Conservation (phyloP, 2,888 invertebrate species). For the Parnassius glacialis region DNA sequence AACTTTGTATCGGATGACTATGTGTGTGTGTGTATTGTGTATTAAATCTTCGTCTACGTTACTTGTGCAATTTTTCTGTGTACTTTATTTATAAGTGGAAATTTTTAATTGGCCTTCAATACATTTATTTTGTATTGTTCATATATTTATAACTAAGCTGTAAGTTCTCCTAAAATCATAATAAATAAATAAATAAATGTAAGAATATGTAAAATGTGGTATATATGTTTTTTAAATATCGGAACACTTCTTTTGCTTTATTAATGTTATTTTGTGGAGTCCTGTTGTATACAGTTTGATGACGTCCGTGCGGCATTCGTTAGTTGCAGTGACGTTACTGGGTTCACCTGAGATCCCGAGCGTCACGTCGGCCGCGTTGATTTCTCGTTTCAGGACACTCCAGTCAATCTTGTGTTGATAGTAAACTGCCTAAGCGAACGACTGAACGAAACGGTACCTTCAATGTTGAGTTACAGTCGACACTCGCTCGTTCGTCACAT, state of each 20-base stretch:
- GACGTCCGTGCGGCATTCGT: constrained; percentile 4
- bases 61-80: too few relatives aligned
- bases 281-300: constrained; percentile 1
- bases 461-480: constrained; percentile 2
- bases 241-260: neutral
- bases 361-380: constrained; percentile 2
- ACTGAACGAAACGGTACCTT: constrained; percentile 12
- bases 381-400: constrained; percentile 10
- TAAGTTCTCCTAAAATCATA: too few relatives aligned
- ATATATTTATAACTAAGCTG: too few relatives aligned
- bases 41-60: too few relatives aligned
- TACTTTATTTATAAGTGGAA: too few relatives aligned
- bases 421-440: neutral
- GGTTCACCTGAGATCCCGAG: neutral
- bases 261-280: neutral
- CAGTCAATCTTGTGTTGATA: constrained; percentile 6
- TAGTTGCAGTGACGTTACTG: constrained; percentile 13
- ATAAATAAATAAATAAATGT: too few relatives aligned
- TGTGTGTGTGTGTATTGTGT: too few relatives aligned
- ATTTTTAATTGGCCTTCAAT: too few relatives aligned
- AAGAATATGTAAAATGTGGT: too few relatives aligned
- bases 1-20: too few relatives aligned
- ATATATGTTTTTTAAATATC: neutral
- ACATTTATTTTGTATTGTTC: too few relatives aligned
- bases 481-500: constrained; percentile 3